Conservation (phyloP, 2,888 invertebrate genomes). For the Agrochola circellaris region DNA sequence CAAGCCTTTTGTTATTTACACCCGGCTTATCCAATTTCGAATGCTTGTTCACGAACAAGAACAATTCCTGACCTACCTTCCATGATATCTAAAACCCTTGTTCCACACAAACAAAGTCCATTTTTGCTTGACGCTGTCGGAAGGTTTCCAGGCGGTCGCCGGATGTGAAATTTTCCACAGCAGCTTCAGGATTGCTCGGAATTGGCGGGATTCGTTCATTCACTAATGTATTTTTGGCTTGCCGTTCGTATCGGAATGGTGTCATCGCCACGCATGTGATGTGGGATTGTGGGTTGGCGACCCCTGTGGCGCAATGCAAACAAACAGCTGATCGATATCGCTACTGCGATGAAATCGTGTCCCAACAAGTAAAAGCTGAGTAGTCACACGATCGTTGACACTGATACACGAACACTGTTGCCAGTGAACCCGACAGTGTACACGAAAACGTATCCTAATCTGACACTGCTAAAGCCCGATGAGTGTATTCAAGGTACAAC, state of each 20-base stretch:
- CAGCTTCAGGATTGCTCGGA: constrained; percentile 76
- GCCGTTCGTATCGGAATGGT: constrained; percentile 78
- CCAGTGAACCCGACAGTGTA: constrained; percentile 25
- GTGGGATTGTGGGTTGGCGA: constrained; percentile 83
- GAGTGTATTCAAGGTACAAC: constrained; percentile 2
- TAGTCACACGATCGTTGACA: constrained; percentile 61
- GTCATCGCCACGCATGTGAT: constrained; percentile 80
- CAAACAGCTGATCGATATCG: constrained; percentile 86
- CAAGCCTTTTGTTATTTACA: constrained; percentile 46
- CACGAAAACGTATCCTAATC: constrained; percentile 29
- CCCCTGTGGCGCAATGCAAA: constrained; percentile 81
- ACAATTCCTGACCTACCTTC: constrained; percentile 37
- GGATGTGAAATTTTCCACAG: constrained; percentile 88
- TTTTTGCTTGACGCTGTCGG: constrained; percentile 68
- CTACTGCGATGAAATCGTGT: constrained; percentile 69
- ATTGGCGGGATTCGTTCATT: constrained; percentile 77
- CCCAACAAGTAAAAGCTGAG: constrained; percentile 63
- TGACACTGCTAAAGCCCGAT: constrained; percentile 9
- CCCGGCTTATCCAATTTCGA: constrained; percentile 48
- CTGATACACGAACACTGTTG: constrained; percentile 54
- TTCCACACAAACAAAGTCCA: constrained; percentile 65
- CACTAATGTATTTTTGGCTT: constrained; percentile 84
- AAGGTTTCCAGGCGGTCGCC: constrained; percentile 73
- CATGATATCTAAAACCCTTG: constrained; percentile 47
- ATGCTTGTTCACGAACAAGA: constrained; percentile 35